These are phyloP conservation scores for Helicolenus hilgendorfi DNA, from an alignment of 2,797 vertebrate species.

Conservation along the genomic window DNA sequence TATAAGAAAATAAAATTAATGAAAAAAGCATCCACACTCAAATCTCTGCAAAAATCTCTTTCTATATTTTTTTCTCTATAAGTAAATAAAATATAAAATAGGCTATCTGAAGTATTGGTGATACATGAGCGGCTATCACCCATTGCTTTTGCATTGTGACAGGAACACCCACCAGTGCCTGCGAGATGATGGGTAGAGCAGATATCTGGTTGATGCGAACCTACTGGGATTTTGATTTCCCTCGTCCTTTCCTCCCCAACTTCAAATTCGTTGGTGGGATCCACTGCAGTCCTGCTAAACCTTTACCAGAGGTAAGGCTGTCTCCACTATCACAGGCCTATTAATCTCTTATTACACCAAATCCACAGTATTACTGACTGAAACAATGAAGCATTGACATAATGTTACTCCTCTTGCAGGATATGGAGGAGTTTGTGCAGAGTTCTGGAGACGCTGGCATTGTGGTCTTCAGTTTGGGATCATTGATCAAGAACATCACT, in stretches of 20 bases:
- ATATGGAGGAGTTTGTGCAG: constrained; percentile 95
- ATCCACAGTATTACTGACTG: neutral
- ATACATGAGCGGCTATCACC: neutral
- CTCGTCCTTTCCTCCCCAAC: constrained; percentile 94
- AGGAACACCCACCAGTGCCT: constrained; percentile 80
- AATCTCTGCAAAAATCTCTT: neutral
- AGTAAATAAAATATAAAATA: neutral
- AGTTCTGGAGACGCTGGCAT: constrained; percentile 94
- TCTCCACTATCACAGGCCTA: neutral
- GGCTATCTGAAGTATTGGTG: rapidly evolving
- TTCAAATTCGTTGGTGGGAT: constrained; percentile 96
- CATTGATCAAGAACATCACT: constrained; percentile 91
- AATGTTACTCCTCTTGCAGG: constrained; percentile 78
- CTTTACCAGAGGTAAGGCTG: constrained; percentile 91
- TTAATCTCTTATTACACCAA: neutral
- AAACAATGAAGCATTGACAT: neutral
- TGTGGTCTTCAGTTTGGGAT: constrained; percentile 94
- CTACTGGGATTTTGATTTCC: constrained; percentile 97
- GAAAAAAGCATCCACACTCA: neutral
- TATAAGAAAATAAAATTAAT: neutral
- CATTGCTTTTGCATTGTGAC: constrained; percentile 5
- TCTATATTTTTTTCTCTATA: neutral
- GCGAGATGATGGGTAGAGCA: constrained; percentile 92
- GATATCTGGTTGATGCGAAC: constrained; percentile 96
- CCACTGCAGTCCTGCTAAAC: constrained; percentile 94